Percentiles rank a stretch among this genome's conserved stretches.
Conservation (phyloP, 1,140 invertebrate genomes). For the Prorops nasuta region DNA sequence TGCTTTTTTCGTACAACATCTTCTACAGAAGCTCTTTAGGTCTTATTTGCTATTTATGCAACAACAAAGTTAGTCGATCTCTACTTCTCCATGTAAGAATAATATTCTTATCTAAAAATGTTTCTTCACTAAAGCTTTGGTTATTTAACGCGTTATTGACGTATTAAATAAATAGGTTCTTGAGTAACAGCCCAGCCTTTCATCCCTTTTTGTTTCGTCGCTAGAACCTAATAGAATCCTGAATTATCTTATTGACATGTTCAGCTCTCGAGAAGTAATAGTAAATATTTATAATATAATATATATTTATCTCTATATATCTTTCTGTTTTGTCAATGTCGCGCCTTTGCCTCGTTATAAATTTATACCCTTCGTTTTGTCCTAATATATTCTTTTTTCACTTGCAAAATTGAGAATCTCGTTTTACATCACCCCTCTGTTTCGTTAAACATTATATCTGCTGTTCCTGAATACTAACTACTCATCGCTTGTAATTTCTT, state of each 20-base stretch:
- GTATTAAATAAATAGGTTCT: too few species aligned
- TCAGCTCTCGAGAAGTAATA: conserved; percentile 17
- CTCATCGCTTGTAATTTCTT: too few species aligned
- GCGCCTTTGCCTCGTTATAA: conserved; percentile 14
- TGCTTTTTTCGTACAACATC: not conserved
- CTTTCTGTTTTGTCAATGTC: not conserved
- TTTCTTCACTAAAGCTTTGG: conserved; percentile 29
- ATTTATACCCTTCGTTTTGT: too few species aligned
- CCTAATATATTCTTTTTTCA: too few species aligned
- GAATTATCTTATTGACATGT: conserved; percentile 12
- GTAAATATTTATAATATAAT: conserved; percentile 27
- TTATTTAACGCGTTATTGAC: conserved; percentile 28
- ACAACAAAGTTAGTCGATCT: not conserved
- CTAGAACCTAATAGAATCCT: conserved; percentile 20
- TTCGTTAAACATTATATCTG: too few species aligned
- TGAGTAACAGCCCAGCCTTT: too few species aligned
- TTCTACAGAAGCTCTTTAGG: not conserved
- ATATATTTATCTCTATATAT: conserved; percentile 16
- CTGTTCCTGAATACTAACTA: too few species aligned
- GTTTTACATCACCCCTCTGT: too few species aligned
- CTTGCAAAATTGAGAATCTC: too few species aligned
- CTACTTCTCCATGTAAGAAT: conserved; percentile 35
- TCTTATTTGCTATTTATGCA: not conserved
- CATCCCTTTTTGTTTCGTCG: conserved; percentile 11
- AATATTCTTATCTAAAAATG: conserved; percentile 27